Percentiles rank a stretch among this genome's conserved stretches.
These are phyloP conservation scores for Acheta domesticus DNA, from an alignment of 2,888 invertebrate species.

Conservation along the genomic window DNA sequence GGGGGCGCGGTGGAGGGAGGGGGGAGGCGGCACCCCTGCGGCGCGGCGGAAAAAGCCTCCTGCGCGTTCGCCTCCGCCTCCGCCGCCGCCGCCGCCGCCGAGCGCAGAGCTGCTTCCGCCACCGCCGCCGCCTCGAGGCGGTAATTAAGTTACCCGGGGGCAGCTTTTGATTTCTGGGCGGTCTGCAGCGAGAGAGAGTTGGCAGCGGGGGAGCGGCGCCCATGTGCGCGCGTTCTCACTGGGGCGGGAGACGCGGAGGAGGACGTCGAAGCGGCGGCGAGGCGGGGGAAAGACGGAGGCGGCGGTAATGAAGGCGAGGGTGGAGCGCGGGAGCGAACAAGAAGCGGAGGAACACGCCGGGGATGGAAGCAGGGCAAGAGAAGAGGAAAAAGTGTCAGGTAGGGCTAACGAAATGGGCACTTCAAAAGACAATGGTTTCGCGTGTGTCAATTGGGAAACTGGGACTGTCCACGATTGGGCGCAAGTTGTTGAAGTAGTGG, in stretches of 20 bases:
- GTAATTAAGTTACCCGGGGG: constrained; percentile 37
- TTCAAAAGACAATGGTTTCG: no score
- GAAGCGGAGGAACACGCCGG: not conserved
- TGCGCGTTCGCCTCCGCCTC: not conserved
- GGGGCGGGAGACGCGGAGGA: constrained; percentile 18
- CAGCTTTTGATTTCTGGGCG: constrained; percentile 35
- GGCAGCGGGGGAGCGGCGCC: constrained; percentile 21
- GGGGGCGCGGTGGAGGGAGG: not conserved
- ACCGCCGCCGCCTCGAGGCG: constrained; percentile 23
- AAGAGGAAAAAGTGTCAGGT: no score
- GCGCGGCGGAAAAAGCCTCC: no score
- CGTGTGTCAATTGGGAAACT: no score
- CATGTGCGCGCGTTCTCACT: constrained; percentile 1
- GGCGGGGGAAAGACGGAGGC: not conserved
- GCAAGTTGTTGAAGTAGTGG: no score
- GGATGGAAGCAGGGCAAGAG: no score
- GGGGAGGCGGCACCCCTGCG: no score
- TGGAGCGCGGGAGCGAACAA: not conserved
- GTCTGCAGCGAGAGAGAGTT: not conserved
- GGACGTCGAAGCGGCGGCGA: not conserved
- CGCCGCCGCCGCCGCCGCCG: not conserved
- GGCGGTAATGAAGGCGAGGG: not conserved
- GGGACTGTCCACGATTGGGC: no score
- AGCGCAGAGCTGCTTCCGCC: not conserved
- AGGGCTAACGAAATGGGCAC: no score